phyloP scores from a whole-genome alignment of 1,140 invertebrate species.

The Chlorops oryzae region DNA sequence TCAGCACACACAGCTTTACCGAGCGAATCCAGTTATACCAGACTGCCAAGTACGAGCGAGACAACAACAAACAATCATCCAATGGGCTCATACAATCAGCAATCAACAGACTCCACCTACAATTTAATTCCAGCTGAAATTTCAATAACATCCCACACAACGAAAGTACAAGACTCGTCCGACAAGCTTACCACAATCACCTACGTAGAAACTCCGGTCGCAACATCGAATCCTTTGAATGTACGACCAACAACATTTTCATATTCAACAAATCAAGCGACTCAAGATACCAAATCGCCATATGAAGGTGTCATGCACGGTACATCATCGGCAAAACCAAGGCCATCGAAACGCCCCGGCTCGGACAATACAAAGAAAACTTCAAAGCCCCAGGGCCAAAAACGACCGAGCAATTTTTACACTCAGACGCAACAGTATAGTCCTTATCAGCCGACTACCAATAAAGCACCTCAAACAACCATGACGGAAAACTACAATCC shows the following conservation, averaged over 20 bases:
- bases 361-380: not conserved
- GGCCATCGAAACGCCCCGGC: not conserved
- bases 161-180: conserved; percentile 26
- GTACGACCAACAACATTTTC: not conserved
- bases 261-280: conserved; percentile 1
- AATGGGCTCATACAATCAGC: conserved; percentile 21
- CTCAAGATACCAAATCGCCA: not conserved
- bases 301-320: not conserved
- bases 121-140: conserved; percentile 32
- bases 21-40: no score
- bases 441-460: no score
- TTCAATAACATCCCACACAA: conserved; percentile 40
- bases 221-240: not conserved
- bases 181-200: not conserved
- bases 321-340: not conserved
- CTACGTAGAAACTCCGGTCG: not conserved
- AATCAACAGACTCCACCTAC: conserved; percentile 2
- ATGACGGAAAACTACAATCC: not conserved
- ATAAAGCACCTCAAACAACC: no score
- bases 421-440: no score
- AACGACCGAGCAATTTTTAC: not conserved
- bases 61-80: conserved; percentile 21
- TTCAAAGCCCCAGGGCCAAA: conserved; percentile 1
- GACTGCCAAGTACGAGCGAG: conserved; percentile 17
- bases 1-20: no score